A percentile compares a stretch with the other conserved stretches of the same genome.
Evolutionary conservation across 2,797 vertebrate species (phyloP).

Genomic region (Loris lydekkerianus): DNA sequence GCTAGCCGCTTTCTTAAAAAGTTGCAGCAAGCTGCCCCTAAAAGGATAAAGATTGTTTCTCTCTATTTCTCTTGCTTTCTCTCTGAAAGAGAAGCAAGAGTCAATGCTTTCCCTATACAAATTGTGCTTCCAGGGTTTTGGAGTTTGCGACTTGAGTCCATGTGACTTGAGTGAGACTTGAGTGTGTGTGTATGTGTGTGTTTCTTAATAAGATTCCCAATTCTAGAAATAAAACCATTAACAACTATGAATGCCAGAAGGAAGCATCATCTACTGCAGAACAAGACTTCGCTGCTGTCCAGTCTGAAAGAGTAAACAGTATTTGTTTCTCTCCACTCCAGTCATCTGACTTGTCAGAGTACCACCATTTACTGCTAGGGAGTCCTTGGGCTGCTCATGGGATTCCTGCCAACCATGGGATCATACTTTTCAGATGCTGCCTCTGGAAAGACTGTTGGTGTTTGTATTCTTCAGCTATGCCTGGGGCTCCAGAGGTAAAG

Average conservation of each 20-base stretch:
- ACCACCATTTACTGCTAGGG: neutral
- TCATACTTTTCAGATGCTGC: slow-evolving; percentile 31
- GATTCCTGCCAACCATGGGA: slow-evolving; percentile 7
- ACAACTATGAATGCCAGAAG: neutral
- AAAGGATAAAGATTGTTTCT: neutral
- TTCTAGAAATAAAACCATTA: slow-evolving; percentile 53
- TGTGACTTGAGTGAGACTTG: neutral
- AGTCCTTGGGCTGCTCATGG: slow-evolving; percentile 34
- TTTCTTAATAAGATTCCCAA: slow-evolving; percentile 36
- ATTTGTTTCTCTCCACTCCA: slow-evolving; percentile 26
- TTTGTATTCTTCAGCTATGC: neutral
- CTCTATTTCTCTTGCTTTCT: neutral
- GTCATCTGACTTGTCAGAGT: slow-evolving; percentile 43
- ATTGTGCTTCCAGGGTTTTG: neutral
- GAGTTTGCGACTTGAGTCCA: slow-evolving; percentile 9
- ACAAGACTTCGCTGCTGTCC: neutral
- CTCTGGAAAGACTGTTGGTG: neutral
- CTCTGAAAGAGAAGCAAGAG: neutral
- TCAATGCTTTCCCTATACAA: neutral
- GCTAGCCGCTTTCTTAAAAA: slow-evolving; percentile 16
- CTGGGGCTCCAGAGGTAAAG: neutral
- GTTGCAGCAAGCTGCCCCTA: neutral
- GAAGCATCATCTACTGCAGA: neutral
- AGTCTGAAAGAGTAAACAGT: slow-evolving; percentile 51
- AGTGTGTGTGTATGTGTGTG: neutral